These are phyloP conservation scores for Ormia ochracea DNA, from an alignment of 2,888 invertebrate species.

Conservation along the genomic window DNA sequence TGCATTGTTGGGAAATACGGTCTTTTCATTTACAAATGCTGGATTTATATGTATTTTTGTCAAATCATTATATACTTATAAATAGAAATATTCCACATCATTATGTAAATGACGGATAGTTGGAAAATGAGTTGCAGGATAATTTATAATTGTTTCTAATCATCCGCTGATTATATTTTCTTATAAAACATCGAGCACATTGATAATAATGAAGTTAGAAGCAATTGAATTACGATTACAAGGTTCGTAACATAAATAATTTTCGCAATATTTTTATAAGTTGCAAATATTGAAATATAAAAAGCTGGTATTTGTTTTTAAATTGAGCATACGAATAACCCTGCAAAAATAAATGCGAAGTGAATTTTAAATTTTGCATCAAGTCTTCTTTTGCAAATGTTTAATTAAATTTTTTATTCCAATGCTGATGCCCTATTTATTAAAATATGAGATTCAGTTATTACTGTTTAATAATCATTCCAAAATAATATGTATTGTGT, in stretches of 20 bases:
- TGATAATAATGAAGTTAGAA: not conserved
- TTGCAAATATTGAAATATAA: too few species aligned
- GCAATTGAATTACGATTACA: not conserved
- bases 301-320: too few species aligned
- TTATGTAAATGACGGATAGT: too few species aligned
- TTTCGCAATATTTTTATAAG: not conserved
- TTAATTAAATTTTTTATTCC: too few species aligned
- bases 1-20: not conserved
- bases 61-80: slow-evolving; percentile 20
- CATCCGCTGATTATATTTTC: not conserved
- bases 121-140: slow-evolving; percentile 7
- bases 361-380: too few species aligned
- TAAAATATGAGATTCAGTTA: too few species aligned
- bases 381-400: too few species aligned
- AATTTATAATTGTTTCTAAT: not conserved
- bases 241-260: not conserved
- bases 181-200: not conserved
- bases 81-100: slow-evolving; percentile 3
- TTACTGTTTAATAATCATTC: too few species aligned
- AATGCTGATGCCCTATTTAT: too few species aligned
- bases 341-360: too few species aligned
- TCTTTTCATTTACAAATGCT: not conserved
- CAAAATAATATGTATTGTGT: too few species aligned
- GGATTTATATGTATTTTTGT: not conserved
- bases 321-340: too few species aligned